A percentile compares a stretch with the other conserved stretches of the same genome.
phyloP scores from a whole-genome alignment of 2,113 vertebrate species.

The Atractosteus spatula region DNA sequence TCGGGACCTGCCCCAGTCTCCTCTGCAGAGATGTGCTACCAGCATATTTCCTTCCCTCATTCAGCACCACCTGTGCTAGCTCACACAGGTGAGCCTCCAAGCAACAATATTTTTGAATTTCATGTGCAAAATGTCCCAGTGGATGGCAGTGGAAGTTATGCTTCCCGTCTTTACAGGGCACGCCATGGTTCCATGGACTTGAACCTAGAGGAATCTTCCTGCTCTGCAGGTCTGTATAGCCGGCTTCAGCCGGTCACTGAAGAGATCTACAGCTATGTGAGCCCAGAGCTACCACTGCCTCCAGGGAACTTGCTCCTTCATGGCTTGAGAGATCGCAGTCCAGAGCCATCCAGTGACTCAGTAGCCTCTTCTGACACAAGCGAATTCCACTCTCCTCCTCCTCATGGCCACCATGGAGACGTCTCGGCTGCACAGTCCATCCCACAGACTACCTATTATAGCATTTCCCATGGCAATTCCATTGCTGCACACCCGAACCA shows the following conservation, averaged over 20 bases:
- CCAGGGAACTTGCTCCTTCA: conserved; percentile 74
- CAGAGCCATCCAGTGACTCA: conserved; percentile 91
- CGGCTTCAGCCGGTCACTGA: conserved; percentile 93
- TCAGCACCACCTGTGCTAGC: conserved; percentile 84
- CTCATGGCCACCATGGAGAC: conserved; percentile 40
- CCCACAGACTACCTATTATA: conserved; percentile 57
- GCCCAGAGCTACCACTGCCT: conserved; percentile 75
- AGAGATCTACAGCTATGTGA: conserved; percentile 73
- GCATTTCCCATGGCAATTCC: conserved; percentile 27
- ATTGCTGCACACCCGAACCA: conserved; percentile 62
- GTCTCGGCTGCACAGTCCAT: conserved; percentile 63
- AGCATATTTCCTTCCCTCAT: conserved; percentile 77
- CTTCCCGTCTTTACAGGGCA: conserved; percentile 72
- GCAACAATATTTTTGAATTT: conserved; percentile 85
- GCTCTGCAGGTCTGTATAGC: conserved; percentile 47
- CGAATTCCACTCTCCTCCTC: conserved; percentile 82
- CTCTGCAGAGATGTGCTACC: conserved; percentile 60
- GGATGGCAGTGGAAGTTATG: conserved; percentile 67
- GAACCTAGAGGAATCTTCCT: conserved; percentile 73
- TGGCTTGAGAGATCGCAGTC: conserved; percentile 77
- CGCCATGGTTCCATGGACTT: conserved; percentile 82
- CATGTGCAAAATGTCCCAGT: conserved; percentile 73
- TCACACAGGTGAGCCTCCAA: conserved; percentile 45
- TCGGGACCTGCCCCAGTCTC: conserved; percentile 38
- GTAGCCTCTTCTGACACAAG: conserved; percentile 85